Conservation (phyloP, 2,888 invertebrate species). For the Epinotia ramella region DNA sequence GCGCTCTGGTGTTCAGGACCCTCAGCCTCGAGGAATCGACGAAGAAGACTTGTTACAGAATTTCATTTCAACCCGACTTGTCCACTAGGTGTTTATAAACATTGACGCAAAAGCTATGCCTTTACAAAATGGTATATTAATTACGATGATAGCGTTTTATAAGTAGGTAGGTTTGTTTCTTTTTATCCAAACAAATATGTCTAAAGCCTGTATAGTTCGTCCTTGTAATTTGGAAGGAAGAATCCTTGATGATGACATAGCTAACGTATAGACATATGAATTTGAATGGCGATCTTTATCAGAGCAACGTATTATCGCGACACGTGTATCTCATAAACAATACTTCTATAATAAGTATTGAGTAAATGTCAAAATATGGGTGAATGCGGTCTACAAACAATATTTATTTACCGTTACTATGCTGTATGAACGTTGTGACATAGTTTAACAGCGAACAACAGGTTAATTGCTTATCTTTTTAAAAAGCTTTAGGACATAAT, state of each 20-base stretch:
- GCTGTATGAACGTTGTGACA: not conserved
- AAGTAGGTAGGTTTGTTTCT: not conserved
- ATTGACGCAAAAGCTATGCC: not conserved
- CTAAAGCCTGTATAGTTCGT: not conserved
- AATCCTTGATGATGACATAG: conserved; percentile 10
- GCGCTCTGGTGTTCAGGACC: too few species aligned
- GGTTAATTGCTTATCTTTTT: not conserved
- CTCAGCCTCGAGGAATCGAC: too few species aligned
- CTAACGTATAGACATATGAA: not conserved
- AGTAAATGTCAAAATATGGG: conserved; percentile 6
- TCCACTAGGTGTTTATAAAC: not conserved
- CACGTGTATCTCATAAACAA: not conserved
- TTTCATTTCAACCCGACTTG: too few species aligned
- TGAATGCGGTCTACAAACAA: not conserved
- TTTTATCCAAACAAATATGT: not conserved
- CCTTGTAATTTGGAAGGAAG: conserved; percentile 24
- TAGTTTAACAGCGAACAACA: not conserved
- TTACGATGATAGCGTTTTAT: not conserved
- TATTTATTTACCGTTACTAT: not conserved
- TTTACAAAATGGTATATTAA: not conserved
- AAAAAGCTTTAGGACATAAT: not conserved
- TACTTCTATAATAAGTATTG: not conserved
- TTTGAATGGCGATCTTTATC: conserved; percentile 24
- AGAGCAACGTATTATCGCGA: not conserved
- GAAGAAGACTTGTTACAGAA: too few species aligned